Conservation (phyloP, 1,140 invertebrate genomes). For the Antheraea mylitta region DNA sequence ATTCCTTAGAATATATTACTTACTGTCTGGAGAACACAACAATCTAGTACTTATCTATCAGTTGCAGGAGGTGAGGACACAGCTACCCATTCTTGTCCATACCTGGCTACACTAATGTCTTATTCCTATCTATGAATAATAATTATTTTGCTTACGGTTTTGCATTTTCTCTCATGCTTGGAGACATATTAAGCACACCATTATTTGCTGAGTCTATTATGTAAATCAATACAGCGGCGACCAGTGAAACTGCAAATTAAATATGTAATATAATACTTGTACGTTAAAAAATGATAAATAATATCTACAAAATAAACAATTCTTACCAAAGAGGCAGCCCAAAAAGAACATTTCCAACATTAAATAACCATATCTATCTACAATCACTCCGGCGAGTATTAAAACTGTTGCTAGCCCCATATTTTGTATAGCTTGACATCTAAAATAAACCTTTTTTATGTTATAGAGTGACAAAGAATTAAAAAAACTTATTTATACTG, state of each 20-base stretch:
- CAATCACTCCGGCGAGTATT: constrained; percentile 92
- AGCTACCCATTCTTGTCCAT: too few relatives aligned
- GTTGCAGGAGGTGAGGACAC: too few relatives aligned
- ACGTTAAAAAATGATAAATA: background rate
- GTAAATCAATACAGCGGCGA: constrained; percentile 87
- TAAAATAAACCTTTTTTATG: constrained; percentile 57
- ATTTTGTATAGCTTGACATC: constrained; percentile 97
- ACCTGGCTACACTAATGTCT: too few relatives aligned
- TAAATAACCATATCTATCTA: constrained; percentile 92
- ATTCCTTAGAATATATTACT: too few relatives aligned
- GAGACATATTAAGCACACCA: constrained; percentile 91
- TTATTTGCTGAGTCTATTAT: constrained; percentile 84
- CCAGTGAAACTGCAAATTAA: constrained; percentile 84
- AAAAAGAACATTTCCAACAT: constrained; percentile 97
- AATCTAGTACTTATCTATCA: too few relatives aligned
- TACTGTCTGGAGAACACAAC: too few relatives aligned
- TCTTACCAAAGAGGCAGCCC: constrained; percentile 89
- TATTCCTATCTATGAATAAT: too few relatives aligned
- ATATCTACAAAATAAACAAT: background rate
- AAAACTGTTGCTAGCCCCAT: constrained; percentile 94
- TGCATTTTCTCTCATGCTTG: constrained; percentile 79
- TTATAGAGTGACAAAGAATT: background rate
- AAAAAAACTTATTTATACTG: too few relatives aligned
- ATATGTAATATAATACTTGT: background rate
- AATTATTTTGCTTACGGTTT: constrained; percentile 47